Base-by-base conservation (phyloP, 1,140 invertebrate genomes). In the Oryzaephilus surinamensis region DNA sequence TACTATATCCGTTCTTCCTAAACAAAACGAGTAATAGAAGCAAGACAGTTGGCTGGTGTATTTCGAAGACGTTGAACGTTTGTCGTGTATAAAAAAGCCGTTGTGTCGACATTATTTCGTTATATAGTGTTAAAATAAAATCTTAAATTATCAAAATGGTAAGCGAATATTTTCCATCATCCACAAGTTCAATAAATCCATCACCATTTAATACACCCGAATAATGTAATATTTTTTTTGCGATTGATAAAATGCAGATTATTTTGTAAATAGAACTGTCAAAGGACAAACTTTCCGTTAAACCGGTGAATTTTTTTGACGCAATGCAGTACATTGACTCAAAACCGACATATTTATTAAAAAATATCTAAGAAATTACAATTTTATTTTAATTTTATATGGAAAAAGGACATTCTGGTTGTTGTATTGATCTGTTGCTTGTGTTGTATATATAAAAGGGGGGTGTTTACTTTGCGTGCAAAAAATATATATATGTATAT, bases 41-140 rank as follows among this genome's bases (percentile, higher is more conserved):
- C 30, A 40, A n/a, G 43, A 58, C 67, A 66, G 68, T 68, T 69
- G 66, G 65, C 62, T 67, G 66, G 65, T 68, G 66, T 64, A n/a
- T n/a, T n/a, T n/a, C n/a, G n/a, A n/a, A n/a, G n/a, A n/a, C n/a
- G n/a, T n/a, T n/a, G n/a, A n/a, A n/a, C 63, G 63, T 64, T 64
- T 60, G 60, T 65, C 63, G 62, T 63, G 63, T 66, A 61, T 60
- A 60, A 64, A 63, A 64, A 62, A 62, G 11, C 16, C 21, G 39
- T 47, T 36, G 46, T 36, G 43, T 44, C 43, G 49, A 43, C 38
- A 34, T 46, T 44, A 42, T 48, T 43, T 43, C 34, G 46, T 51
- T 6, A 12, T 10, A 45, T 46, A 47, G 43, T 50, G 49, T 51
- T 27, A 11, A 29, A 20, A n/a, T 39, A 36, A 40, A 48, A 54